These are phyloP conservation scores for Drosophila watanabei DNA, from an alignment of 1,140 invertebrate genomes.

Conservation along the genomic window DNA sequence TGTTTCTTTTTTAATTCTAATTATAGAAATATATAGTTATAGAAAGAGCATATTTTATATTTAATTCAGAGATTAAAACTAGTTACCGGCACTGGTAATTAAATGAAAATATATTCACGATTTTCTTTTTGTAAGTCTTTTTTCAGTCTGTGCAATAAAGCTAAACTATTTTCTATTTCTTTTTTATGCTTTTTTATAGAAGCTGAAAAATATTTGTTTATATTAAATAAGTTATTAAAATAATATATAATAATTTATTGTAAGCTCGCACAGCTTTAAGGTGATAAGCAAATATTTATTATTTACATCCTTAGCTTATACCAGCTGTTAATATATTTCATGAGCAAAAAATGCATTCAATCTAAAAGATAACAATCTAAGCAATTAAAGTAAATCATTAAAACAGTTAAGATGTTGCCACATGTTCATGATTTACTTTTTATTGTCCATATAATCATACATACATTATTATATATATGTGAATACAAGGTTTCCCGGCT, in stretches of 20 bases:
- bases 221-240: no score
- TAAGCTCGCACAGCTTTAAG: background rate
- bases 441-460: background rate
- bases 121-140: background rate
- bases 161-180: background rate
- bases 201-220: background rate
- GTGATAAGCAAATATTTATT: background rate
- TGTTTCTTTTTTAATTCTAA: no score
- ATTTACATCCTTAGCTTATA: background rate
- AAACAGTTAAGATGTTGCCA: background rate
- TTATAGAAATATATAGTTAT: no score
- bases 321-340: background rate
- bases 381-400: background rate
- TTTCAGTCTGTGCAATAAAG: background rate
- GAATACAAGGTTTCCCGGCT: constrained; percentile 12
- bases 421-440: constrained; percentile 11
- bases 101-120: background rate
- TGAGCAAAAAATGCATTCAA: background rate
- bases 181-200: background rate
- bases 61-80: background rate
- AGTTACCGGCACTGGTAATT: background rate
- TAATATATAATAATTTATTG: background rate
- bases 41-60: no score
- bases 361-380: background rate
- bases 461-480: background rate